Conservation (phyloP, 1,140 invertebrate genomes). For the Ladona fulva region DNA sequence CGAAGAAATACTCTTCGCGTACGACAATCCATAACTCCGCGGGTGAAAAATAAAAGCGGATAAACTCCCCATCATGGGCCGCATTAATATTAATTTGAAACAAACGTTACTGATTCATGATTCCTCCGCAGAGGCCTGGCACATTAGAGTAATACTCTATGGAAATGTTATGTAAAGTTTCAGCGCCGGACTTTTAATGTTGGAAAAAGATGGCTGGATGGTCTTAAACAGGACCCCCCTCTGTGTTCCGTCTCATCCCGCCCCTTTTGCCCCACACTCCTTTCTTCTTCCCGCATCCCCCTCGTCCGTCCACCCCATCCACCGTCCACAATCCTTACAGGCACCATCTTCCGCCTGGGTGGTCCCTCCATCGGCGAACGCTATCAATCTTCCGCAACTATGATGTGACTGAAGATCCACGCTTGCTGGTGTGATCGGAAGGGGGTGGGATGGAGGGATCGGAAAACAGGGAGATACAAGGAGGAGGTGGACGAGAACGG, state of each 20-base stretch:
- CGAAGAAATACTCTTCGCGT: background rate
- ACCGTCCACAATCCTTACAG: background rate
- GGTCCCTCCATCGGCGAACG: background rate
- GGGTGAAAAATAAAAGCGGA: background rate
- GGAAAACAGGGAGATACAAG: background rate
- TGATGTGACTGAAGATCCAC: background rate
- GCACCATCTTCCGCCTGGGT: background rate
- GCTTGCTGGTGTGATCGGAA: background rate
- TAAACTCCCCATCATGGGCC: background rate
- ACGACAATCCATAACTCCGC: background rate
- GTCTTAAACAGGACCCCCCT: background rate
- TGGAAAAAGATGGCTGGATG: background rate
- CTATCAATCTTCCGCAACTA: background rate
- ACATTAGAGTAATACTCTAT: background rate
- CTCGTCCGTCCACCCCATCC: background rate
- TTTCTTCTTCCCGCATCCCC: background rate
- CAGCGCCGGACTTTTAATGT: background rate
- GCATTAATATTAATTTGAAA: background rate
- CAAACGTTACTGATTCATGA: background rate
- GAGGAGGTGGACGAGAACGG: background rate
- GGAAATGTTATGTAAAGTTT: constrained; percentile 7
- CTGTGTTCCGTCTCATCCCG: background rate
- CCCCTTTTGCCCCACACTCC: background rate
- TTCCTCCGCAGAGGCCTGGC: background rate
- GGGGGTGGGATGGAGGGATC: background rate